phyloP scores from a whole-genome alignment of 2,797 vertebrate species.

The Natrix natrix region DNA sequence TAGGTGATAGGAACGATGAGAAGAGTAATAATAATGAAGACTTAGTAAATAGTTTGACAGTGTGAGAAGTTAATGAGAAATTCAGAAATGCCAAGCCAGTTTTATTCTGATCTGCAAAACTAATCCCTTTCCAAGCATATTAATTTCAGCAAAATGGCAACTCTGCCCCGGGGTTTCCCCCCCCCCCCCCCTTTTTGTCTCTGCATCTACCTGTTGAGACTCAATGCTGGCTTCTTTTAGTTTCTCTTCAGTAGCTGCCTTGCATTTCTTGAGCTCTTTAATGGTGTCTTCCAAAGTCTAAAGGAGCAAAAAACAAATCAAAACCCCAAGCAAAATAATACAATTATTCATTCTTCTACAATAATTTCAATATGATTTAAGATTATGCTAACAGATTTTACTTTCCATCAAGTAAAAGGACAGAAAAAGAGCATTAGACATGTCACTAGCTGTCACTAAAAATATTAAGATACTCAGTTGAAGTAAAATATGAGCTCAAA shows the following conservation, averaged over 20 bases:
- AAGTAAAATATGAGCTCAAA: no score
- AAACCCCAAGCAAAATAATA: background rate
- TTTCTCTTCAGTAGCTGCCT: conserved; percentile 63
- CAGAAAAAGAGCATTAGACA: no score
- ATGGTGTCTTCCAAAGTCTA: conserved; percentile 68
- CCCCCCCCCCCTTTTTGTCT: background rate
- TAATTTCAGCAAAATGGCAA: background rate
- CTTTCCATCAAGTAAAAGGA: background rate
- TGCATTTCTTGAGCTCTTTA: conserved; percentile 63
- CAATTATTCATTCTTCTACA: background rate
- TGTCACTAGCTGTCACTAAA: no score
- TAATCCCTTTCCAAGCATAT: background rate
- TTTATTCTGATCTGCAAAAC: background rate
- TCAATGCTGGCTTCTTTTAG: conserved; percentile 68
- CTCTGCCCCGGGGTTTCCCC: background rate
- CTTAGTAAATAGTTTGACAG: no score
- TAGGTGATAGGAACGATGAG: no score
- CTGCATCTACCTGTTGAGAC: conserved; percentile 69
- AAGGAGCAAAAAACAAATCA: conserved; percentile 7
- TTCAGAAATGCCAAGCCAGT: background rate
- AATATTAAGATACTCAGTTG: background rate
- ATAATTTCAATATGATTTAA: background rate
- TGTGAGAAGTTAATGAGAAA: background rate
- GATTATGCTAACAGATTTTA: background rate
- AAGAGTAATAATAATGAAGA: no score